These are phyloP conservation scores for Rhegmatorhina hoffmannsi DNA, from an alignment of 2,113 vertebrate species.

Conservation along the genomic window DNA sequence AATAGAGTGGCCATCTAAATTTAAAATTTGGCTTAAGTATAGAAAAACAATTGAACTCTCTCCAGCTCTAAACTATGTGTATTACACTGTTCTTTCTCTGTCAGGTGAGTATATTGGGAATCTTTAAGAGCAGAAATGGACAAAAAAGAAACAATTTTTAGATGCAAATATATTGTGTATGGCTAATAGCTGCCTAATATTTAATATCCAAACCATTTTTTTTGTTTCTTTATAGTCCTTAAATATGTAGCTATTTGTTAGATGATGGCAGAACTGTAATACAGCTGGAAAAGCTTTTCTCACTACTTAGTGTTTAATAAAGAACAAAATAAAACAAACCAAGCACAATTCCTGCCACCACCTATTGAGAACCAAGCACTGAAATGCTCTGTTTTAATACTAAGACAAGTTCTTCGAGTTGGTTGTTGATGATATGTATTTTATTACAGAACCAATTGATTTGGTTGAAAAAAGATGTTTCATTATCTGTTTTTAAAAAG, in stretches of 20 bases:
- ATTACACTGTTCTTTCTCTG: neutral
- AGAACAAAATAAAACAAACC: neutral
- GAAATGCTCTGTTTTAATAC: neutral
- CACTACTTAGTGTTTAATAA: neutral
- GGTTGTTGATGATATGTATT: neutral
- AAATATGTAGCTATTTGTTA: neutral
- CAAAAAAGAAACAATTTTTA: neutral
- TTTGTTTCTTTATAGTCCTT: neutral
- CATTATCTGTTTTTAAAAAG: neutral
- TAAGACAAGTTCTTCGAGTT: neutral
- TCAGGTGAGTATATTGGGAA: neutral
- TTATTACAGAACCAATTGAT: neutral
- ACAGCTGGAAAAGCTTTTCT: neutral
- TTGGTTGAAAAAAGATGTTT: neutral
- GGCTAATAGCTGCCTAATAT: neutral
- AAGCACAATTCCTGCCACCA: accelerated
- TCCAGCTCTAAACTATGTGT: neutral
- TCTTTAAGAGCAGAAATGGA: neutral
- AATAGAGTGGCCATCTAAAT: neutral
- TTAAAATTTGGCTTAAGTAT: neutral
- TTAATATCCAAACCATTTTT: neutral
- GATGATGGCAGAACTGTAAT: neutral
- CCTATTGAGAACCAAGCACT: neutral
- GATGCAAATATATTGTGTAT: neutral
- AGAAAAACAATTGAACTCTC: neutral